Percentiles rank a stretch among this genome's conserved stretches.
phyloP scores from a whole-genome alignment of 1,140 invertebrate genomes.

The Drosophila kepulauana region DNA sequence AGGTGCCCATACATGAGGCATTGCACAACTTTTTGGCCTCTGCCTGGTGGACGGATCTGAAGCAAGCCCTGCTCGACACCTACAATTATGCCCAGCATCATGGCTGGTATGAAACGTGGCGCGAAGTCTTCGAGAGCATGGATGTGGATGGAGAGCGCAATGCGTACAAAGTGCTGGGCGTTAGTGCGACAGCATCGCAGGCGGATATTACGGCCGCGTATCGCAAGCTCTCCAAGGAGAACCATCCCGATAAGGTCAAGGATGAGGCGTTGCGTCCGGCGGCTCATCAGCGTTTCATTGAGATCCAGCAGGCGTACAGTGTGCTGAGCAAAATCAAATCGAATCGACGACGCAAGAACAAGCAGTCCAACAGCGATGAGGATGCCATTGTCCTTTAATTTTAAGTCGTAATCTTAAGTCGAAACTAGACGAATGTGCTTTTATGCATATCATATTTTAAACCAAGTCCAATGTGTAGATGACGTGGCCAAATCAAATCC shows the following conservation, averaged over 20 bases:
- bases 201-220: conserved; percentile 94
- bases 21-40: conserved; percentile 95
- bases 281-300: conserved; percentile 95
- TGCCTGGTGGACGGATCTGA: conserved; percentile 91
- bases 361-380: conserved; percentile 85
- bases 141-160: conserved; percentile 96
- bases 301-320: conserved; percentile 97
- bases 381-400: conserved; percentile 69
- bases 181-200: conserved; percentile 91
- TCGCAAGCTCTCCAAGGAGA: conserved; percentile 92
- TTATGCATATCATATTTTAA: conserved; percentile 2
- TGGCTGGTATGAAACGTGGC: conserved; percentile 94
- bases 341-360: conserved; percentile 89
- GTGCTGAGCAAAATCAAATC: conserved; percentile 94
- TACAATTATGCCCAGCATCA: conserved; percentile 91
- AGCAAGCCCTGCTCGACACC: conserved; percentile 90
- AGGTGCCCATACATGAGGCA: conserved; percentile 94
- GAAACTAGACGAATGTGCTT: not conserved
- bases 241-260: conserved; percentile 96
- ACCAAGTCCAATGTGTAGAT: conserved; percentile 1
- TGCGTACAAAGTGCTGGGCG: conserved; percentile 93
- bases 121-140: conserved; percentile 92
- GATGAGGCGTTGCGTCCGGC: conserved; percentile 87
- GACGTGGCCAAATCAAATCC: not conserved
- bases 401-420: not conserved